phyloP scores from a whole-genome alignment of 2,113 vertebrate species.

The Toxotes chatareus region DNA sequence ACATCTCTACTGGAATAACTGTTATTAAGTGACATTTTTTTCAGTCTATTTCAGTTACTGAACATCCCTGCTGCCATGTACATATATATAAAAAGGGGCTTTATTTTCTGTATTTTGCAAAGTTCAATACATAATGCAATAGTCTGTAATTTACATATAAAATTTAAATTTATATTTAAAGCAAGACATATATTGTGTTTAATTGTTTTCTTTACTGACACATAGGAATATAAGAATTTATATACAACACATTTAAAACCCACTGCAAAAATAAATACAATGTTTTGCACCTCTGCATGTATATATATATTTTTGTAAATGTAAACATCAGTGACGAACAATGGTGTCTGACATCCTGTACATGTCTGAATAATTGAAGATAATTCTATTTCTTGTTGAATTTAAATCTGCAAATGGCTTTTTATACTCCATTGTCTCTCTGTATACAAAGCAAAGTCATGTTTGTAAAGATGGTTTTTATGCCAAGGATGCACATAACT shows the following conservation, averaged over 20 bases:
- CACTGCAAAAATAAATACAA: not conserved
- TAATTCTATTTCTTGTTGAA: not conserved
- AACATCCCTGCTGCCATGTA: not conserved
- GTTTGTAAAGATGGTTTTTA: constrained; percentile 7
- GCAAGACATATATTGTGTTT: not conserved
- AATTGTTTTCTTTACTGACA: not conserved
- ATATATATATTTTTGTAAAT: not conserved
- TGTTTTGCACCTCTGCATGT: not conserved
- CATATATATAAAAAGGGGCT: not conserved
- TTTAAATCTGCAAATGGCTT: constrained; percentile 2
- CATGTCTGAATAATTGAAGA: constrained; percentile 26
- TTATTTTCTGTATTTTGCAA: not conserved
- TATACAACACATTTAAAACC: not conserved
- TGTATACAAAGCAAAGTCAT: constrained; percentile 21
- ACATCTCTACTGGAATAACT: constrained; percentile 25
- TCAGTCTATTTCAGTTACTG: constrained; percentile 10
- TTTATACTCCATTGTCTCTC: constrained; percentile 1
- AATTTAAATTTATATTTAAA: not conserved
- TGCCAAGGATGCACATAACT: constrained; percentile 34
- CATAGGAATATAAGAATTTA: no score
- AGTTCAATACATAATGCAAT: not conserved
- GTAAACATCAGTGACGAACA: not conserved
- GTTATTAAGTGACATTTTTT: constrained; percentile 19
- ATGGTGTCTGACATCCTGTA: not conserved
- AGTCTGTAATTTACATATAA: not conserved